These are phyloP conservation scores for Megaceryle torquata DNA, from an alignment of 2,113 vertebrate genomes.

Conservation along the genomic window DNA sequence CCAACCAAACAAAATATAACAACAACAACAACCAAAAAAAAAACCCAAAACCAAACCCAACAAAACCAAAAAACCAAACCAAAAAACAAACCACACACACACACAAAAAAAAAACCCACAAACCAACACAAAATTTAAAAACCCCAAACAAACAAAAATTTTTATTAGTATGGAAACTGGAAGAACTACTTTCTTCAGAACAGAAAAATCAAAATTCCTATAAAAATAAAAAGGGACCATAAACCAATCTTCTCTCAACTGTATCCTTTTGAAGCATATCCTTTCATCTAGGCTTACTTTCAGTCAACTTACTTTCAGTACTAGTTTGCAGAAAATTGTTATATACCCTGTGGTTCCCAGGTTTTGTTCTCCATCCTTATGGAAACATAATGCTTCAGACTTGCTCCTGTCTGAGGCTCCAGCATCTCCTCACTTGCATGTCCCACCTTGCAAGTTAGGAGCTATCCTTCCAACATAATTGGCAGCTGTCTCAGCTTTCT, in stretches of 20 bases:
- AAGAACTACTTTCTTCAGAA: background rate
- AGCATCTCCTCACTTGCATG: background rate
- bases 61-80: too few species aligned
- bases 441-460: background rate
- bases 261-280: background rate
- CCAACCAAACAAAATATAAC: too few species aligned
- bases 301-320: background rate
- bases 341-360: fast-evolving
- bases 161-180: background rate
- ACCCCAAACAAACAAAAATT: background rate
- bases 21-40: too few species aligned
- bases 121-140: too few species aligned
- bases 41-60: too few species aligned
- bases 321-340: background rate
- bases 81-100: too few species aligned
- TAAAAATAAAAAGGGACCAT: background rate
- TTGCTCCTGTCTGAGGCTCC: background rate
- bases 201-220: background rate
- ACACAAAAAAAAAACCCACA: too few species aligned
- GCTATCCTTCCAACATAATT: background rate
- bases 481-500: background rate
- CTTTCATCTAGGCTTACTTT: background rate
- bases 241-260: background rate
- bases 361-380: background rate
- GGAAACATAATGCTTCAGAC: background rate